phyloP scores from a whole-genome alignment of 2,113 vertebrate species.

The Morone saxatilis region DNA sequence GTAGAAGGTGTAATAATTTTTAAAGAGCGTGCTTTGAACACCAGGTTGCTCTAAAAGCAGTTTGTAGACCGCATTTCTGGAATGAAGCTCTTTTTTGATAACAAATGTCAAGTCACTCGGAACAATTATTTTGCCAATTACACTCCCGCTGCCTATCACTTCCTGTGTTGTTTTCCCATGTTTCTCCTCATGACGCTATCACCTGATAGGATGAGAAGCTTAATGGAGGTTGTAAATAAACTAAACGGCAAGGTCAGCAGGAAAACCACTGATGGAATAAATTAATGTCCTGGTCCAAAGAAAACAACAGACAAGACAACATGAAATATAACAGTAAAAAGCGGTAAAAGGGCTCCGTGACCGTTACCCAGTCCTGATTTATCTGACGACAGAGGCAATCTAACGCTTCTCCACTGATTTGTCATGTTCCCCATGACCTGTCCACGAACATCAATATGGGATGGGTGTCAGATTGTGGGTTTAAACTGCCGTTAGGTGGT shows the following conservation, averaged over 20 bases:
- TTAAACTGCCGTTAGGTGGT: constrained; percentile 66
- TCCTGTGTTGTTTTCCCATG: constrained; percentile 41
- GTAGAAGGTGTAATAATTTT: constrained; percentile 62
- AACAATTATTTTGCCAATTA: constrained; percentile 51
- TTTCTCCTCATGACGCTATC: constrained; percentile 46
- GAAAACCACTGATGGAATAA: constrained; percentile 76
- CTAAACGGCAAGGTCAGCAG: constrained; percentile 72
- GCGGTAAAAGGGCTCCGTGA: constrained; percentile 36
- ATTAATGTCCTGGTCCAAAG: constrained; percentile 63
- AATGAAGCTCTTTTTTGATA: constrained; percentile 26
- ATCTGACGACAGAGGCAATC: constrained; percentile 77
- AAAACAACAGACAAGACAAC: constrained; percentile 61
- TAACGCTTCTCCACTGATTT: constrained; percentile 75
- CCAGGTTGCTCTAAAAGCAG: constrained; percentile 50
- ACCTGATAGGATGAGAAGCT: constrained; percentile 49
- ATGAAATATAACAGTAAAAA: constrained; percentile 65
- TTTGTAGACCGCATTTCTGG: constrained; percentile 22
- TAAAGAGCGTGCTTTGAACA: constrained; percentile 44
- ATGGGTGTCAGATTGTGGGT: constrained; percentile 64
- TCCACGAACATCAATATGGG: constrained; percentile 71
- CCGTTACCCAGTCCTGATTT: constrained; percentile 71
- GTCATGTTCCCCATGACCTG: constrained; percentile 76
- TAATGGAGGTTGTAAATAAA: constrained; percentile 76
- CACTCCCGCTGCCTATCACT: constrained; percentile 22
- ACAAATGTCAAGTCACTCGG: constrained; percentile 32